These are phyloP conservation scores for Coptodon bakossiorum DNA, from an alignment of 2,113 vertebrate genomes.

Conservation along the genomic window DNA sequence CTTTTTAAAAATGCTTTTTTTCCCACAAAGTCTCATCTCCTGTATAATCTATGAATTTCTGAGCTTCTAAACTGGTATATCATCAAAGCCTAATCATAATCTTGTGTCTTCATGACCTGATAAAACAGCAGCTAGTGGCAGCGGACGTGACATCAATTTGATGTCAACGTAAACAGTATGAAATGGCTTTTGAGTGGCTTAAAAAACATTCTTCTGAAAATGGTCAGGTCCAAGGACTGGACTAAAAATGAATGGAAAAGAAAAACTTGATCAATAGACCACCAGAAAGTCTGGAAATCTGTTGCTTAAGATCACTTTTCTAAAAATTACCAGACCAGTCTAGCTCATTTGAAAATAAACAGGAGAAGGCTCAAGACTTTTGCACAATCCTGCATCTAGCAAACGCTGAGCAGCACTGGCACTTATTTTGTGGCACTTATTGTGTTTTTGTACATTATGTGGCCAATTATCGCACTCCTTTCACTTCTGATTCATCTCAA, in stretches of 20 bases:
- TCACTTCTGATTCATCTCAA: neutral
- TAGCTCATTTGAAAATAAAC: neutral
- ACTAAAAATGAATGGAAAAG: neutral
- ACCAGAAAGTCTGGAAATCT: neutral
- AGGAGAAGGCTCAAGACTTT: neutral
- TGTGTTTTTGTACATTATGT: too few relatives aligned
- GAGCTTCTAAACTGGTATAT: neutral
- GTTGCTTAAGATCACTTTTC: neutral
- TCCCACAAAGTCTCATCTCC: neutral
- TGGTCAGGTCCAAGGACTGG: neutral
- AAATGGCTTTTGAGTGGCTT: neutral
- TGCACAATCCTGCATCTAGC: neutral
- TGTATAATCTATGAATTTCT: neutral
- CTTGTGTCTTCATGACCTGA: neutral
- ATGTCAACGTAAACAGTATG: neutral
- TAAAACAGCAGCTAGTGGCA: neutral
- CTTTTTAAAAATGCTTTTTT: accelerated
- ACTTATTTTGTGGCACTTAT: neutral
- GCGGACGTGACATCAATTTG: neutral
- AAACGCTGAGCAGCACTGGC: neutral
- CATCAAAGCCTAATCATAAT: neutral
- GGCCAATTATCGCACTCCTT: neutral
- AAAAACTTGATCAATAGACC: neutral
- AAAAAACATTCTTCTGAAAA: neutral
- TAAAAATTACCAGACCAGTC: neutral